Evolutionary conservation across 2,113 vertebrate species (phyloP), one percentile per base, ranked within the genome.

Genomic region (Mirounga angustirostris): DNA sequence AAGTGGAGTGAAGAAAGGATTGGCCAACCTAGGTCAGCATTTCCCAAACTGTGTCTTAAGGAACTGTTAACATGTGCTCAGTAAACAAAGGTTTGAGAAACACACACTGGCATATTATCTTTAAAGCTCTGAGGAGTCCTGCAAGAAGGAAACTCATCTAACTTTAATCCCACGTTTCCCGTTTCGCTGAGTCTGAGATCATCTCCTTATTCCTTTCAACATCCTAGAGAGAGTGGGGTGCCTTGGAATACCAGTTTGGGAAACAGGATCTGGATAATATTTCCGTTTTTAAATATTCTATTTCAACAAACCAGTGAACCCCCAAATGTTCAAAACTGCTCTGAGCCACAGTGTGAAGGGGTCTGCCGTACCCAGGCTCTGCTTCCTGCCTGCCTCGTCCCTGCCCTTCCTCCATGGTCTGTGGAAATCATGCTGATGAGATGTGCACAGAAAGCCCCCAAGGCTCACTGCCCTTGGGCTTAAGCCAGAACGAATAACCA

Each of bases 1-100:
- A 19, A 28, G 14, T 4, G 7, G 15, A 54, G 26, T n/a, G 43
- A 89, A 59, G 16, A 59, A 88, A 80, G 18, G 33, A 11, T 3
- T 0, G 0, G 28, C 59, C 6, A 3, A 58, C 30, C 28, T 33
- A 33, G n/a, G 59, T 56, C n/a, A 46, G n/a, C 28, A 3, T 46
- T 63, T 30, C 36, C 30, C 69, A 79, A 24, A 21, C 4, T 2
- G 28, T 13, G 16, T 33, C 24, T 26, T 67, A 19, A 52, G 74
- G 80, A 58, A 65, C 30, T 12, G 54, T n/a, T 8, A 43, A 46
- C 7, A 7, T 2, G 6, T 5, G 12, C 30, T 89, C 50, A 28
- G 7, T 30, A 87, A 63, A 78, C 14, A 30, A 83, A 83, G 46
- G 46, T 56, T 33, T 73, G 43, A 96, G 71, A 78, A 71, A 54